phyloP scores from a whole-genome alignment of 1,140 invertebrate species.

The Goniozus legneri region DNA sequence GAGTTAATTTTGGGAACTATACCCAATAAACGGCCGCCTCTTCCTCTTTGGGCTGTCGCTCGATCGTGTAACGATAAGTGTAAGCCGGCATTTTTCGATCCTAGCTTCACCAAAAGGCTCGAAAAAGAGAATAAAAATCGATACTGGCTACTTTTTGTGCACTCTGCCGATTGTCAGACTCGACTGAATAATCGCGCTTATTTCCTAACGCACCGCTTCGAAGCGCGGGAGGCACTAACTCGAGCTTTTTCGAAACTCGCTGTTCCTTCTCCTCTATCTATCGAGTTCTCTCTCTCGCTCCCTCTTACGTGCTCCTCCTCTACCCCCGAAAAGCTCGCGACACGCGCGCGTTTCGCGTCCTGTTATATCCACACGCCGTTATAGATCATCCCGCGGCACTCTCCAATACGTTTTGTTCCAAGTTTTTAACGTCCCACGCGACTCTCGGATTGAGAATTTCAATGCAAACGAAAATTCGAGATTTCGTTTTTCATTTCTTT shows the following conservation, averaged over 20 bases:
- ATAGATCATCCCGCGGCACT: conserved; percentile 8
- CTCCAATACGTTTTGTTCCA: background rate
- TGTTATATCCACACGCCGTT: conserved; percentile 13
- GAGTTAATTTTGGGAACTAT: conserved; percentile 15
- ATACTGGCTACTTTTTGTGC: background rate
- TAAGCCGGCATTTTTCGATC: conserved; percentile 41
- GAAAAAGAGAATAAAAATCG: background rate
- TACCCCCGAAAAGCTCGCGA: background rate
- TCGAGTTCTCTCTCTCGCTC: conserved; percentile 2
- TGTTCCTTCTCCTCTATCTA: background rate
- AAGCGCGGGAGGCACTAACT: conserved; percentile 48
- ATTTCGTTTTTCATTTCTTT: too few species aligned
- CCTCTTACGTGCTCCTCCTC: background rate
- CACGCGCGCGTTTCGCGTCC: background rate
- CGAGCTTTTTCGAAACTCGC: background rate
- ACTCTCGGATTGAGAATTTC: too few species aligned
- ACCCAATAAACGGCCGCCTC: conserved; percentile 51
- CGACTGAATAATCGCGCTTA: background rate
- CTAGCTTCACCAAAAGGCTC: background rate
- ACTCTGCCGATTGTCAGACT: background rate
- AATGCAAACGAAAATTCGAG: too few species aligned
- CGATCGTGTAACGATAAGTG: conserved; percentile 38
- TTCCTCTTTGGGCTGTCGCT: conserved; percentile 42
- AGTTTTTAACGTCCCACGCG: background rate
- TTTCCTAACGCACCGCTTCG: conserved; percentile 41